These are phyloP conservation scores for Centroberyx gerrardi DNA, from an alignment of 2,797 vertebrate genomes.

Conservation along the genomic window DNA sequence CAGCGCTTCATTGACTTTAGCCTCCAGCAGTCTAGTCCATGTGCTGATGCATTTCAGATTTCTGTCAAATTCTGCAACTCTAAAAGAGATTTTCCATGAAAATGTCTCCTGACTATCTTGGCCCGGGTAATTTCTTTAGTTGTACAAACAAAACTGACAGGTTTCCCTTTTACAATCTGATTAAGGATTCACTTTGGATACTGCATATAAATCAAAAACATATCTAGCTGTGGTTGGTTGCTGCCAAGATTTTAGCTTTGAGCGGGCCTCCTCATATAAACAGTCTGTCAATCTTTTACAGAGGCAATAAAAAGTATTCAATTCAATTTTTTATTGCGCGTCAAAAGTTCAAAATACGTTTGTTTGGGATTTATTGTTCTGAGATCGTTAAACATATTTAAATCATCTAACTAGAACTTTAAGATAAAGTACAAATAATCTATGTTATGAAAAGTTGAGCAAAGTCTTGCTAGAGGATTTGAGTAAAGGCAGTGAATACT, in stretches of 20 bases:
- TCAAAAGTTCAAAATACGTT: not conserved
- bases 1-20: not conserved
- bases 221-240: slow-evolving; percentile 8
- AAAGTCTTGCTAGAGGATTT: too few relatives aligned
- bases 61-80: slow-evolving; percentile 3
- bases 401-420: too few relatives aligned
- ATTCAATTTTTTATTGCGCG: not conserved
- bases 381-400: too few relatives aligned
- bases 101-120: not conserved
- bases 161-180: slow-evolving; percentile 18
- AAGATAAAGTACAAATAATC: too few relatives aligned
- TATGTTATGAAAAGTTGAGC: too few relatives aligned
- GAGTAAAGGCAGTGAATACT: too few relatives aligned
- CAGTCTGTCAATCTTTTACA: not conserved
- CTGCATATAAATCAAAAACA: slow-evolving; percentile 15
- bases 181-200: slow-evolving; percentile 27
- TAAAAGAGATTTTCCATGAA: not conserved
- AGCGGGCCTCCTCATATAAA: not conserved
- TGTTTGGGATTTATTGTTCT: too few relatives aligned
- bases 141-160: slow-evolving; percentile 28
- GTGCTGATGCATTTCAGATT: slow-evolving; percentile 9
- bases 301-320: slow-evolving; percentile 4
- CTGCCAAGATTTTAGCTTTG: slow-evolving; percentile 13
- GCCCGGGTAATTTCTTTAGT: not conserved
- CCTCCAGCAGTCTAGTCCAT: not conserved